phyloP scores from a whole-genome alignment of 2,888 invertebrate genomes.

The Allacma fusca region DNA sequence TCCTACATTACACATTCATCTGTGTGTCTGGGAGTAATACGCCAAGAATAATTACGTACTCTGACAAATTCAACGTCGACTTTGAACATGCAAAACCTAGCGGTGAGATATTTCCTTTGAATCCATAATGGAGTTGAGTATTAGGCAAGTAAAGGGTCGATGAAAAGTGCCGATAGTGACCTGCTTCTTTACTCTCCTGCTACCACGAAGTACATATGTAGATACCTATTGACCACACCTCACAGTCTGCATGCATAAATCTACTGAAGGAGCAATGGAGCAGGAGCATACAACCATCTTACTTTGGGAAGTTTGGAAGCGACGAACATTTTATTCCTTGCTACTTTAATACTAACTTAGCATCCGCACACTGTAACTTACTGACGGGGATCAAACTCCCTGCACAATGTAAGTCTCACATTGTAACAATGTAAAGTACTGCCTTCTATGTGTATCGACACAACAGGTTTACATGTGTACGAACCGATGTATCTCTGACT shows the following conservation, averaged over 20 bases:
- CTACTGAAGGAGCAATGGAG: background rate
- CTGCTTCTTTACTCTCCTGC: conserved; percentile 35
- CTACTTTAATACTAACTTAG: too few relatives aligned
- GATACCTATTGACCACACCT: conserved; percentile 43
- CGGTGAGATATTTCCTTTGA: conserved; percentile 24
- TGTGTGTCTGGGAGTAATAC: too few relatives aligned
- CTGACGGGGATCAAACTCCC: too few relatives aligned
- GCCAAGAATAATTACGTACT: too few relatives aligned
- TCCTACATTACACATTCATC: too few relatives aligned
- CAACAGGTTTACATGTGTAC: too few relatives aligned
- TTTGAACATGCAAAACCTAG: background rate
- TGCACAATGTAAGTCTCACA: too few relatives aligned
- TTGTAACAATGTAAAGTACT: too few relatives aligned
- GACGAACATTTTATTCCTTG: conserved; percentile 28
- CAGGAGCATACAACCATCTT: conserved; percentile 23
- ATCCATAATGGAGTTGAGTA: conserved; percentile 19
- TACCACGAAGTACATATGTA: background rate
- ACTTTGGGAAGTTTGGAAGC: background rate
- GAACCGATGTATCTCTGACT: too few relatives aligned
- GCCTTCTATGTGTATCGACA: too few relatives aligned
- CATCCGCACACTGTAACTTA: too few relatives aligned
- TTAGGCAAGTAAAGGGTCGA: conserved; percentile 5
- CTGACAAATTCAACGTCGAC: background rate
- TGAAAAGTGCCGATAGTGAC: conserved; percentile 38
- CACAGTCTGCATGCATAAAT: background rate